Evolutionary conservation across 2,113 vertebrate species (phyloP).

Genomic region (Panthera uncia): DNA sequence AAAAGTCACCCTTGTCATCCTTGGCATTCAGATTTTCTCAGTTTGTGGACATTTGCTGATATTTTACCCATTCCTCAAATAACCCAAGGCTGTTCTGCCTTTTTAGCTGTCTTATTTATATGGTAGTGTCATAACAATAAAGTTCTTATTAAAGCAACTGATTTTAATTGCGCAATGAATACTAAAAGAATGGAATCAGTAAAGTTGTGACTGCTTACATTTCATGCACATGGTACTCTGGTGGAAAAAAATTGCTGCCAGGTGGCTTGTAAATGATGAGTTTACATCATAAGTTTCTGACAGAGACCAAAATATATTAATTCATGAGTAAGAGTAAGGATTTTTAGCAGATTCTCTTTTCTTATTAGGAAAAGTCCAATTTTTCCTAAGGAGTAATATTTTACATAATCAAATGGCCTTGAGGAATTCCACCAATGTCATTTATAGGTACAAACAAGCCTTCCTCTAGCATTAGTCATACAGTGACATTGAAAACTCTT

Average conservation of each 20-base stretch:
- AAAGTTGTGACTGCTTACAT: neutral
- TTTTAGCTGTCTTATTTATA: neutral
- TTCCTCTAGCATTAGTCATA: slow-evolving; percentile 63
- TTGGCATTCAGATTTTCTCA: neutral
- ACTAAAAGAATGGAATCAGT: neutral
- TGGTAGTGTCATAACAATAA: neutral
- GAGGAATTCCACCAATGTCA: slow-evolving; percentile 56
- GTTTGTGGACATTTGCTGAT: neutral
- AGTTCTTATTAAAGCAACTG: neutral
- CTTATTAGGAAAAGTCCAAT: neutral
- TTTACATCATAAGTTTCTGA: neutral
- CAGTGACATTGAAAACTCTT: slow-evolving; percentile 72
- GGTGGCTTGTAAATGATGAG: neutral
- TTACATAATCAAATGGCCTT: slow-evolving; percentile 53
- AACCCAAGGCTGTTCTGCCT: neutral
- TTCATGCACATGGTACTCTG: neutral
- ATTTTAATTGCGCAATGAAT: neutral
- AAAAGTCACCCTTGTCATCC: neutral
- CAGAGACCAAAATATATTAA: neutral
- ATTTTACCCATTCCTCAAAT: neutral
- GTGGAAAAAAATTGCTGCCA: neutral
- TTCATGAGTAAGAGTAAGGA: neutral
- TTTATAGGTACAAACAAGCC: slow-evolving; percentile 57
- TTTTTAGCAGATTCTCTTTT: slow-evolving; percentile 13
- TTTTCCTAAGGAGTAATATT: neutral